phyloP scores from a whole-genome alignment of 2,888 invertebrate species.

The Tetragonisca angustula region DNA sequence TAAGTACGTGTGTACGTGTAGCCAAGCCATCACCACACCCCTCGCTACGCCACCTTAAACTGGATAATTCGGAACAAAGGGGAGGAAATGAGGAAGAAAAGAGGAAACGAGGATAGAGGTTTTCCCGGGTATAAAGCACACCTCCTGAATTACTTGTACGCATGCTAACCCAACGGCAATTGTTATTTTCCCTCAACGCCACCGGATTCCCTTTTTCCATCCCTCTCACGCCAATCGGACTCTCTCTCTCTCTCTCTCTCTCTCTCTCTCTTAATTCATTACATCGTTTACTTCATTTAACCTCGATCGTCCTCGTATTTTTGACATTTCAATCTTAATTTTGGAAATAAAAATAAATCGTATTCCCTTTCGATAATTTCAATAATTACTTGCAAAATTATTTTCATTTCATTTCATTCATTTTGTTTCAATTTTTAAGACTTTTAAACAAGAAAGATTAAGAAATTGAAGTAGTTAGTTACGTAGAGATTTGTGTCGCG shows the following conservation, averaged over 20 bases:
- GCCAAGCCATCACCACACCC: constrained; percentile 68
- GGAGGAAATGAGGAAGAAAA: constrained; percentile 39
- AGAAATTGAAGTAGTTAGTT: too few species aligned
- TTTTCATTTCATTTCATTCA: too few species aligned
- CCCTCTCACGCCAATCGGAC: not conserved
- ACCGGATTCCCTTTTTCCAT: constrained; percentile 10
- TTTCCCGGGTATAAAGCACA: constrained; percentile 31
- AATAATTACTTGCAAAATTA: too few species aligned
- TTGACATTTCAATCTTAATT: too few species aligned
- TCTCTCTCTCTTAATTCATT: not conserved
- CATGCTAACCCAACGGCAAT: constrained; percentile 52
- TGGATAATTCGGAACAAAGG: constrained; percentile 52
- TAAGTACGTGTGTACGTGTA: constrained; percentile 10
- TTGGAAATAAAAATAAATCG: too few species aligned
- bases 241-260: not conserved
- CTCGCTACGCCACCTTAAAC: constrained; percentile 60
- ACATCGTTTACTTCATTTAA: constrained; percentile 20
- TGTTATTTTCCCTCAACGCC: constrained; percentile 39
- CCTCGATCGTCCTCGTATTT: too few species aligned
- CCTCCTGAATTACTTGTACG: constrained; percentile 45
- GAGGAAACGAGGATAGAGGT: constrained; percentile 11
- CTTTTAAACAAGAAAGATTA: too few species aligned
- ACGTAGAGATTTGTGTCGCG: too few species aligned
- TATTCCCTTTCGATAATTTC: too few species aligned
- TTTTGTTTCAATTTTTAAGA: too few species aligned